These are phyloP conservation scores for Hetaerina americana DNA, from an alignment of 1,140 invertebrate species.

Conservation along the genomic window DNA sequence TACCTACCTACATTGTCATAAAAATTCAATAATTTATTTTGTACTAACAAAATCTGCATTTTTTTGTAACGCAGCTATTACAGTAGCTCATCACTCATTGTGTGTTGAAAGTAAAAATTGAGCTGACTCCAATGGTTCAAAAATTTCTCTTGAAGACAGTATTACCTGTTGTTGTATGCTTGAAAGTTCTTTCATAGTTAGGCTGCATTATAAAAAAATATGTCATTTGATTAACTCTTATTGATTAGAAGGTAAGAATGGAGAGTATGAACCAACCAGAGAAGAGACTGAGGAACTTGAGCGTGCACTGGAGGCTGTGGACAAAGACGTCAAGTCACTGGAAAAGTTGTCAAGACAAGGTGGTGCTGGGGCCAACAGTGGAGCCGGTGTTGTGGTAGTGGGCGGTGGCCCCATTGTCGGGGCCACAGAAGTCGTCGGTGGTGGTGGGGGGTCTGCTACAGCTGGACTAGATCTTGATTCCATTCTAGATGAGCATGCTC, in stretches of 20 bases:
- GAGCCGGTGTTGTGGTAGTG: neutral
- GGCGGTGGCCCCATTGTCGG: neutral
- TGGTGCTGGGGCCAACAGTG: neutral
- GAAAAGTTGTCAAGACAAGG: slow-evolving; percentile 47
- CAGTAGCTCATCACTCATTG: too few species aligned
- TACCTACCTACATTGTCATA: too few species aligned
- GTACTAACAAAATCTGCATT: too few species aligned
- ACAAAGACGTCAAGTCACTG: slow-evolving; percentile 60
- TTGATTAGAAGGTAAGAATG: slow-evolving; percentile 54
- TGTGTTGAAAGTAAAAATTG: too few species aligned
- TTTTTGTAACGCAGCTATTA: too few species aligned
- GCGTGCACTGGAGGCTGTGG: slow-evolving; percentile 65
- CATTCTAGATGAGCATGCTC: neutral
- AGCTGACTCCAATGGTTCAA: too few species aligned
- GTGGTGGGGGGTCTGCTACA: neutral
- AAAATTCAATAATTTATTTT: too few species aligned
- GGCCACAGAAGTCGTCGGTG: neutral
- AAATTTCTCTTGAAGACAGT: neutral
- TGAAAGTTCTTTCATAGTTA: neutral
- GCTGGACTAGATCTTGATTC: neutral
- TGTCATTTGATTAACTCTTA: slow-evolving; percentile 10
- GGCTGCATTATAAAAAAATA: slow-evolving; percentile 1
- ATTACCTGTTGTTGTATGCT: neutral
- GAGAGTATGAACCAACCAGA: slow-evolving; percentile 52
- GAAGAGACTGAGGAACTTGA: slow-evolving; percentile 75